Evolutionary conservation across 2,888 invertebrate species (phyloP), one percentile per base, ranked within the genome.

Genomic region (Plagodis pulveraria): DNA sequence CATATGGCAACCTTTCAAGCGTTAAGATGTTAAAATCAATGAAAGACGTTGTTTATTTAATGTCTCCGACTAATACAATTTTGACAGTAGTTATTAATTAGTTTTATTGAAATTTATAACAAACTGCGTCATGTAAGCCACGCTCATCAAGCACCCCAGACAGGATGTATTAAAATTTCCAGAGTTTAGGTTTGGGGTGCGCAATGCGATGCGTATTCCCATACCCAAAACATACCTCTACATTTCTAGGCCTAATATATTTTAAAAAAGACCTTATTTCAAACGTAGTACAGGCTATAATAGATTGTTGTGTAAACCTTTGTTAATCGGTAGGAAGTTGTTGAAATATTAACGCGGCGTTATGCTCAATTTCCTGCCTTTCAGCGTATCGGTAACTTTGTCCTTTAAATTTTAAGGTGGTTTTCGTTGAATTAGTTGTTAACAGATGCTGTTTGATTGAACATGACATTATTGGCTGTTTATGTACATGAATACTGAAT

Each of bases 281-380:
- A 5, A 10, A 5, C 0, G 5, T 0, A 0, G 45, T 74, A 84
- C 69, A 66, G 71, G 63, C 33, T 41, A 66, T 59, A 65, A 66
- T 80, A 35, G 61, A 49, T 51, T 55, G 58, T 57, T 45, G 43
- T 64, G 62, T 40, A 68, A 57, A 64, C 67, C 71, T 65, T 69
- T 71, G 80, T 80, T 86, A 87, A 88, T 86, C 84, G 84, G 71
- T 83, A 83, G 86, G 86, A 86, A 86, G 86, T 86, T 83, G 85
- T 86, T 89, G 83, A 89, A 91, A 89, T 89, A 89, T 90, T 90
- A 89, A 91, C 86, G 82, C 77, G 74, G 77, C 83, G 87, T 89
- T 88, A 89, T 89, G 89, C 89, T 85, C 90, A 91, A 90, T 90
- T 90, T 91, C 89, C 89, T 87, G 87, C 85, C 86, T 87, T 86